Percentiles rank a stretch among this genome's conserved stretches.
Evolutionary conservation across 1,140 invertebrate genomes (phyloP).

Genomic region (Muscidifurax raptorellus): DNA sequence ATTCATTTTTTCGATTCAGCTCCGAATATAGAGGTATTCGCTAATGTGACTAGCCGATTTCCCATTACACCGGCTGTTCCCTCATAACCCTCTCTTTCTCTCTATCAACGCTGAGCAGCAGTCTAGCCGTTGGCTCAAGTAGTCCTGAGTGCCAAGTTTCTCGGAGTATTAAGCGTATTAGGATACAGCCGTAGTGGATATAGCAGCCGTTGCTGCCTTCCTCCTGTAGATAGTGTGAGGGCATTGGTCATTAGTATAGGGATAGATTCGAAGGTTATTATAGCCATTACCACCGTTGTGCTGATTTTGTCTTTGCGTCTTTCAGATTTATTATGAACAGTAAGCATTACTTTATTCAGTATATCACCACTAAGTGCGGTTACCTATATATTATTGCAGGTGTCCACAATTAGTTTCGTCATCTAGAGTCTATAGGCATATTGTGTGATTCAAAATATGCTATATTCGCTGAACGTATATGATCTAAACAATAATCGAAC

Average conservation of each 20-base stretch:
- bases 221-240: slow-evolving; percentile 41
- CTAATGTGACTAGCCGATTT: background rate
- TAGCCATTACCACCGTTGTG: slow-evolving; percentile 70
- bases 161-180: slow-evolving; percentile 67
- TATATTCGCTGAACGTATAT: too few relatives aligned
- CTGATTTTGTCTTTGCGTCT: slow-evolving; percentile 54
- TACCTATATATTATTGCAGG: too few relatives aligned
- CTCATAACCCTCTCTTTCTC: background rate
- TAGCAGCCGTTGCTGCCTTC: slow-evolving; percentile 27
- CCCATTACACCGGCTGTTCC: background rate
- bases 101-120: slow-evolving; percentile 28
- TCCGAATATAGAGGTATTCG: too few relatives aligned
- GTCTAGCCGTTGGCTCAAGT: slow-evolving; percentile 53
- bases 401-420: too few relatives aligned
- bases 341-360: too few relatives aligned
- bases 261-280: slow-evolving; percentile 73
- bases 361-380: too few relatives aligned
- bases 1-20: background rate
- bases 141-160: slow-evolving; percentile 69
- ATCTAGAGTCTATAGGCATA: too few relatives aligned
- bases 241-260: slow-evolving; percentile 71
- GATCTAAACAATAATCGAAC: too few relatives aligned
- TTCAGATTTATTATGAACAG: too few relatives aligned
- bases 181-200: slow-evolving; percentile 66
- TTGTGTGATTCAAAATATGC: too few relatives aligned